Base-by-base conservation (phyloP, 2,797 vertebrate genomes). In the Siniperca scherzeri region DNA sequence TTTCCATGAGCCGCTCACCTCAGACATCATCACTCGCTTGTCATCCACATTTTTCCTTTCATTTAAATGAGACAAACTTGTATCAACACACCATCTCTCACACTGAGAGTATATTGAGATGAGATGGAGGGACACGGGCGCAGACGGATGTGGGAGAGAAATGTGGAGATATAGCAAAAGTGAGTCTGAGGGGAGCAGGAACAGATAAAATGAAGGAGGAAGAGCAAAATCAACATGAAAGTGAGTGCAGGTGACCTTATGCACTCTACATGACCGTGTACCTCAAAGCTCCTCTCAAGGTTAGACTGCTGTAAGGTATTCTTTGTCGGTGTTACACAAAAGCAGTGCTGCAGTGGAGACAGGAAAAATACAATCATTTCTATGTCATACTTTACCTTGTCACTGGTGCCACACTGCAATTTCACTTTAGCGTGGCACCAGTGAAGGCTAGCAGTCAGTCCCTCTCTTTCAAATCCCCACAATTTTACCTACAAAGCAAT, bases 1-100 rank as follows among this genome's bases (percentile, higher is more conserved):
- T 80, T 70, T 86, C 74, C 74, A 33, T 84, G 70, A 85, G 19
- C 40, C 33, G 27, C 57, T 77, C 70, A 16, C 42, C 73, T 72
- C 53, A 4, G 68, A 73, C 82, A 70, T 30, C 77, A 76, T 72
- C 38, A 42, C 68, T 59, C n/a, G 70, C 81, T 75, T 77, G 59
- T 80, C 79, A 61, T 66, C 55, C 42, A 27, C 12, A 5, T 22
- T 62, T 52, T 16, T 42, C 21, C 19, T 78, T 71, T 78, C 6
- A 59, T 83, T 75, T 56, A 71, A 77, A 65, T 62, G 52, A 77
- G 25, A 76, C 30, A 64, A 68, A 70, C 68, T 73, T 72, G 53
- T 38, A 70, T 72, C 64, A 13, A 36, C 53, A 57, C 1, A 0
- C 11, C 21, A 1, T 81, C 7, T 78, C 27, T 27, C 27, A 27